phyloP scores from a whole-genome alignment of 2,888 invertebrate genomes.

The Anthrax anthrax region DNA sequence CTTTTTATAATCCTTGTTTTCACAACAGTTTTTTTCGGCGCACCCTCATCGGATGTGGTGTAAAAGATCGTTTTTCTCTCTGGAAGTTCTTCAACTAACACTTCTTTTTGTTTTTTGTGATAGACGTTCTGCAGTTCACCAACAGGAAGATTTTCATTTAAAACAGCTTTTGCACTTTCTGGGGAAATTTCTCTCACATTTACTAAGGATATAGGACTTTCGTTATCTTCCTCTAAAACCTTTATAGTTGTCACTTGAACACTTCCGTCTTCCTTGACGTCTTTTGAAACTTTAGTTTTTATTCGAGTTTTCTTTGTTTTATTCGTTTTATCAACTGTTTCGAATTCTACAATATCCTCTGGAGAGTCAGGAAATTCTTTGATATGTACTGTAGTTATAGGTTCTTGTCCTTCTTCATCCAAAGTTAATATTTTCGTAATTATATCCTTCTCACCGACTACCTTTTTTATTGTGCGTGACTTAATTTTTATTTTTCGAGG shows the following conservation, averaged over 20 bases:
- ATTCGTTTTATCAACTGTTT: conserved; percentile 30
- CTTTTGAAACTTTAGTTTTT: conserved; percentile 26
- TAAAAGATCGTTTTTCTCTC: conserved; percentile 18
- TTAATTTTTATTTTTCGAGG: conserved; percentile 20
- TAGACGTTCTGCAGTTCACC: conserved; percentile 9
- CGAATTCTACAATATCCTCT: conserved; percentile 29
- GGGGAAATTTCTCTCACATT: conserved; percentile 14
- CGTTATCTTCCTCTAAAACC: conserved; percentile 24
- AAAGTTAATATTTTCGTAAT: conserved; percentile 31
- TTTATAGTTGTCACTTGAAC: conserved; percentile 27
- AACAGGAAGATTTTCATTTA: too few species aligned
- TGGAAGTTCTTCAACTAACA: conserved; percentile 25
- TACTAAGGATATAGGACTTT: conserved; percentile 22
- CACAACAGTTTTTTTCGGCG: conserved; percentile 14
- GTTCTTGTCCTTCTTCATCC: conserved; percentile 30
- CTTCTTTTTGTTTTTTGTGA: conserved; percentile 24
- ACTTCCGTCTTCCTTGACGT: conserved; percentile 23
- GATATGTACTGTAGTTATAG: conserved; percentile 24
- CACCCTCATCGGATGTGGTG: conserved; percentile 13
- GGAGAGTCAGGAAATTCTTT: conserved; percentile 18
- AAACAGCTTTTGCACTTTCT: conserved; percentile 16
- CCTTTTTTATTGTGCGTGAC: conserved; percentile 24
- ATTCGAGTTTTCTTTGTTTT: conserved; percentile 22
- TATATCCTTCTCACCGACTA: conserved; percentile 27
- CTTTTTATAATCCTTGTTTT: conserved; percentile 8